phyloP scores from a whole-genome alignment of 2,888 invertebrate genomes.

The Gandaritis pyraliata region DNA sequence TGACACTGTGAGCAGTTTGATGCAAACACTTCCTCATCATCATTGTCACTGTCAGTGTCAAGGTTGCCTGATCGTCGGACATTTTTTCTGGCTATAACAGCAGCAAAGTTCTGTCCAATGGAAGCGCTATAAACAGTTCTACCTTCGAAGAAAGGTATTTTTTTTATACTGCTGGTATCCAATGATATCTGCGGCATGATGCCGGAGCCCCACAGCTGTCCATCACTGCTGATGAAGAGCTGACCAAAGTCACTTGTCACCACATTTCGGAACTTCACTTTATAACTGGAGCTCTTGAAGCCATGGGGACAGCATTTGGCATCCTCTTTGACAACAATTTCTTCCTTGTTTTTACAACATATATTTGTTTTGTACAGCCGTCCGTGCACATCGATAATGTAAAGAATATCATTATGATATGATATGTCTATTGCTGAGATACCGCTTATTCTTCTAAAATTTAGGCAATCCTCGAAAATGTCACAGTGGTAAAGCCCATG shows the following conservation, averaged over 20 bases:
- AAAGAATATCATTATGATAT: conserved; percentile 84
- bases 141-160: conserved; percentile 88
- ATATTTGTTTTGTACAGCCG: conserved; percentile 84
- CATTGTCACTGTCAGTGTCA: conserved; percentile 86
- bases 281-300: conserved; percentile 85
- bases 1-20: conserved; percentile 87
- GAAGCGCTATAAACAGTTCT: conserved; percentile 88
- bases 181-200: conserved; percentile 87
- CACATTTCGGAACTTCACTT: conserved; percentile 86
- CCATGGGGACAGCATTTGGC: conserved; percentile 87
- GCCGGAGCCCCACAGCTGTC: conserved; percentile 89
- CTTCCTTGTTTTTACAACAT: conserved; percentile 83
- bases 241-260: conserved; percentile 86
- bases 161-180: conserved; percentile 84
- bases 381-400: conserved; percentile 86
- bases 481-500: conserved; percentile 76
- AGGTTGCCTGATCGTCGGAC: conserved; percentile 76
- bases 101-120: conserved; percentile 91
- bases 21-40: conserved; percentile 86
- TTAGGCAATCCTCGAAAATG: conserved; percentile 66
- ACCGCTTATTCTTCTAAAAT: conserved; percentile 77
- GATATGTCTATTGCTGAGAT: conserved; percentile 86
- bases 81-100: conserved; percentile 87
- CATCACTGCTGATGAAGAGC: conserved; percentile 87
- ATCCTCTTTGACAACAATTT: conserved; percentile 86